These are phyloP conservation scores for Melinopterus prodromus DNA, from an alignment of 2,888 invertebrate species.

Conservation along the genomic window DNA sequence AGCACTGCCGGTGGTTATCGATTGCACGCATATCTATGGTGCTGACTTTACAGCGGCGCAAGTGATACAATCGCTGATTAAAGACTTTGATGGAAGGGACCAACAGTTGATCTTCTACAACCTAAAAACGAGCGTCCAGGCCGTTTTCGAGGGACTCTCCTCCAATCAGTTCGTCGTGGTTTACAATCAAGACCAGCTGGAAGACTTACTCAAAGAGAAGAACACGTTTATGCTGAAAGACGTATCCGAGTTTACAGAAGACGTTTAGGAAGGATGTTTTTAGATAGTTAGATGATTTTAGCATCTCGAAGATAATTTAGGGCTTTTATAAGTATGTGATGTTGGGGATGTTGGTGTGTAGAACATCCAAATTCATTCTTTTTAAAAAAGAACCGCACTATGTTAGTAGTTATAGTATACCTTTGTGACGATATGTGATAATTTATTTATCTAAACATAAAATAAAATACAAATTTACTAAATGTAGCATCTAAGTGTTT, in stretches of 20 bases:
- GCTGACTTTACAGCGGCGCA: constrained; percentile 91
- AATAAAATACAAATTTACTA: too few species aligned
- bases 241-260: constrained; percentile 35
- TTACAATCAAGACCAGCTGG: constrained; percentile 79
- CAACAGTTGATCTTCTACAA: constrained; percentile 85
- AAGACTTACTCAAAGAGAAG: constrained; percentile 68
- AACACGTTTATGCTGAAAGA: constrained; percentile 48
- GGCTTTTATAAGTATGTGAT: neutral
- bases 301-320: neutral
- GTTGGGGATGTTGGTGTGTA: too few species aligned
- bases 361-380: neutral
- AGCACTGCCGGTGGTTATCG: constrained; percentile 81
- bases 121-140: constrained; percentile 83
- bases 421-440: too few species aligned
- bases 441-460: too few species aligned
- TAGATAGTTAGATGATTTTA: neutral
- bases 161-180: constrained; percentile 80
- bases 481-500: too few species aligned
- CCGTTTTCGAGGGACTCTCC: constrained; percentile 80
- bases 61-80: constrained; percentile 77
- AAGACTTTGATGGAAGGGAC: constrained; percentile 75
- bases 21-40: constrained; percentile 87
- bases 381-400: neutral
- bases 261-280: neutral
- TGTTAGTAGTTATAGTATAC: neutral